Percentiles rank a stretch among this genome's conserved stretches.
These are phyloP conservation scores for Coenonympha glycerion DNA, from an alignment of 2,888 invertebrate species.

Conservation along the genomic window DNA sequence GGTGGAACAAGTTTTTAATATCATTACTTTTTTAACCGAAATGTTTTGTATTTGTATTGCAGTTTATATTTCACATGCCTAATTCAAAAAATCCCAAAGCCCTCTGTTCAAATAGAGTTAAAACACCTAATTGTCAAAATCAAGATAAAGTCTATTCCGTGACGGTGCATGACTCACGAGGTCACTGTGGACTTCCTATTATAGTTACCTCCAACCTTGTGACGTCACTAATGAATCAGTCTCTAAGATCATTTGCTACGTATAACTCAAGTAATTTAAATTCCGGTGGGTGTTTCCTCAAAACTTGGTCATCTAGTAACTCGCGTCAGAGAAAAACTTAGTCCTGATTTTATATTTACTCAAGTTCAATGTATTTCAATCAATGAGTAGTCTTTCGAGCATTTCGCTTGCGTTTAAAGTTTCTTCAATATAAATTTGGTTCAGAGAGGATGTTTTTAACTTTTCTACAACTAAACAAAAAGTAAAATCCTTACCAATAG, in stretches of 20 bases:
- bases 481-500: conserved; percentile 81
- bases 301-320: neutral
- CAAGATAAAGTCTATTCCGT: conserved; percentile 10
- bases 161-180: conserved; percentile 21
- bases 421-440: no score
- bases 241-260: neutral
- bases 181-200: conserved; percentile 21
- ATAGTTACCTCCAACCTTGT: conserved; percentile 19
- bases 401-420: neutral
- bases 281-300: neutral
- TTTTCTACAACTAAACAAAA: neutral
- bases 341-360: neutral
- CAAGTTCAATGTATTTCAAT: neutral
- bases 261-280: neutral
- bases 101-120: no score
- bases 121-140: conserved; percentile 10
- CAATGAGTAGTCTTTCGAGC: neutral
- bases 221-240: conserved; percentile 17
- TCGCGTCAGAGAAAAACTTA: neutral
- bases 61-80: no score
- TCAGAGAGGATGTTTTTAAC: neutral
- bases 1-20: no score
- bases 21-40: no score
- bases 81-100: no score
- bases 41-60: no score